Evolutionary conservation across 2,888 invertebrate species (phyloP).

Genomic region (Andrena flavipes): DNA sequence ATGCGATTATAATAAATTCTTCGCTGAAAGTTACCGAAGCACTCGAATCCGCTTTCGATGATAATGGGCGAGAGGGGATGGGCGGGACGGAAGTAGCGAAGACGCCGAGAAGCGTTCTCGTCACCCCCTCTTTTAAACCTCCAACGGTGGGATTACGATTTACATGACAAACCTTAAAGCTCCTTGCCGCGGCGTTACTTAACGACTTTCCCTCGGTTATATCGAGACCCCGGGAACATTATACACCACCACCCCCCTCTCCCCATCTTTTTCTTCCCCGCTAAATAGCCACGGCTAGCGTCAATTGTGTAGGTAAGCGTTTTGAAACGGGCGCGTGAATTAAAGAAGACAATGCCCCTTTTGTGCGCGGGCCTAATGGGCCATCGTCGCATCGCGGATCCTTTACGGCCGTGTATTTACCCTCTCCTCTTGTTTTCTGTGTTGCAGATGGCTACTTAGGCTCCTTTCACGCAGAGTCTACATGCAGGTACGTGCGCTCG

Average conservation of each 20-base stretch:
- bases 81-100: not conserved
- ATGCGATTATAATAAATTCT: slow-evolving; percentile 76
- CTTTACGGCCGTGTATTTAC: not conserved
- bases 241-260: not conserved
- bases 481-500: slow-evolving; percentile 52
- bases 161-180: slow-evolving; percentile 49
- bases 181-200: slow-evolving; percentile 1
- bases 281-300: not conserved
- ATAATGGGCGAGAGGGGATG: slow-evolving; percentile 64
- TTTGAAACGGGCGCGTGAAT: slow-evolving; percentile 4
- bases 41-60: slow-evolving; percentile 68
- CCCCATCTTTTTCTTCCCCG: not conserved
- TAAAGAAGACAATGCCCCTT: not conserved
- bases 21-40: slow-evolving; percentile 71
- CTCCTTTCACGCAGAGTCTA: slow-evolving; percentile 8
- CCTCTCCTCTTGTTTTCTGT: slow-evolving; percentile 1
- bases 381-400: not conserved
- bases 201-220: not conserved
- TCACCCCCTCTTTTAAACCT: slow-evolving; percentile 3
- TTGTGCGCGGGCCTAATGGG: not conserved
- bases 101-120: slow-evolving; percentile 4
- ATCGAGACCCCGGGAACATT: slow-evolving; percentile 6
- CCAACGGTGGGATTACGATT: slow-evolving; percentile 44
- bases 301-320: not conserved
- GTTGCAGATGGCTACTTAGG: slow-evolving; percentile 57